Base-by-base conservation (phyloP, 2,797 vertebrate species). In the Melopsittacus undulatus region DNA sequence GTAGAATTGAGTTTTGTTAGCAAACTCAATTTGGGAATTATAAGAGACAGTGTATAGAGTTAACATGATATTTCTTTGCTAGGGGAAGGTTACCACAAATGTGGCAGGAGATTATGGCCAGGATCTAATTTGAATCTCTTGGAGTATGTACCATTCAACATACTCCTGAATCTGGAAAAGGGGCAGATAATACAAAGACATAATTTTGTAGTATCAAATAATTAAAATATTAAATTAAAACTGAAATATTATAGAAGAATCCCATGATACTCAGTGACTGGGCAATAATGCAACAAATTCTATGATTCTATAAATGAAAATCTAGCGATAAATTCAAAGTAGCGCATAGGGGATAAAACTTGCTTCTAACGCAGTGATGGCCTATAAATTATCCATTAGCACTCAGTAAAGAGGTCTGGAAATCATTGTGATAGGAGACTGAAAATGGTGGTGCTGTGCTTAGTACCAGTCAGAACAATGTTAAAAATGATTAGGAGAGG, bases 181-280 rank as follows among this genome's bases (percentile, higher is more conserved):
- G 59, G 42, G 54, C 6, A 13, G 57, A 45, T 48, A 59, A 38
- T 48, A 49, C 86, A 81, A 94, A n/a, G 21, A 32, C 9, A 20
- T 78, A 91, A 63, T 88, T 92, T 43, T 83, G 34, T 54, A 68
- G 29, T 34, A 88, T 91, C 52, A 48, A 94, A 90, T 95, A 91
- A 92, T 95, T 86, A 91, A 92, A 90, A 36, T 77, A 51, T 91
- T 95, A 94, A 92, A 94, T 95, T 96, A 79, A 96, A 91, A 62
- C 15, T 0, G 0, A 79, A 88, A 70, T 83, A 88, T 92, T 86
- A 66, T 34, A 57, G 57, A 76, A 83, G 67, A 63, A 88, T 90
- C 79, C 92, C 76, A 40, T 69, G 77, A 38, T 86, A 40, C 54
- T 91, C 30, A 51, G 69, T 92, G 87, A 67, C 84, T 87, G 64